These are phyloP conservation scores for Cephalopholis sonnerati DNA, from an alignment of 2,113 vertebrate genomes.

Conservation along the genomic window DNA sequence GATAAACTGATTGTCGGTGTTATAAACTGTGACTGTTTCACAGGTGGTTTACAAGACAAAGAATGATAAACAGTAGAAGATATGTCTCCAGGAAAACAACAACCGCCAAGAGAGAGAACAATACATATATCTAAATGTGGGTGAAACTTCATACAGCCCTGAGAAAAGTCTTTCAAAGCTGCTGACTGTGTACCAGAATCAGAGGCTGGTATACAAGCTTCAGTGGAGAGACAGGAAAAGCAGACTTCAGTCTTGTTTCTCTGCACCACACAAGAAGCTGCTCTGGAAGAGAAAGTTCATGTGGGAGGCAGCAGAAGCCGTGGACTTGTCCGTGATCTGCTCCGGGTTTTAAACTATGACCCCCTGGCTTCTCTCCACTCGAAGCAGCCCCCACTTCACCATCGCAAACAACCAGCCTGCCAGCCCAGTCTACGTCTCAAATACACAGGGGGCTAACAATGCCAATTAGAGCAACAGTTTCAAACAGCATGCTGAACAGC, in stretches of 20 bases:
- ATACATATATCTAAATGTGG: not conserved
- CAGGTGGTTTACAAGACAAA: not conserved
- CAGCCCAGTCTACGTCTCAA: not conserved
- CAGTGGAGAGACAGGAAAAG: slow-evolving; percentile 1
- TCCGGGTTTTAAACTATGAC: slow-evolving; percentile 54
- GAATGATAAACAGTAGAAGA: not conserved
- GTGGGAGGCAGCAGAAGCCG: slow-evolving; percentile 27
- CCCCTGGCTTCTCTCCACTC: slow-evolving; percentile 4
- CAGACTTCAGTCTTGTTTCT: not conserved
- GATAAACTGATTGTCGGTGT: not conserved
- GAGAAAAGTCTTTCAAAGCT: slow-evolving; percentile 11
- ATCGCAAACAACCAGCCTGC: not conserved
- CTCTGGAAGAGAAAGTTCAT: slow-evolving; percentile 42
- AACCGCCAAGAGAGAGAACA: not conserved
- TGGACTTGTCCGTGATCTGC: slow-evolving; percentile 41
- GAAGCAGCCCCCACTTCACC: slow-evolving; percentile 5
- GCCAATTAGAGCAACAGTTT: not conserved
- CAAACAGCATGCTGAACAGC: slow-evolving; percentile 5
- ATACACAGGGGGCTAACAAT: not conserved
- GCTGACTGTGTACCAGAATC: not conserved
- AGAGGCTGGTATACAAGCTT: not conserved
- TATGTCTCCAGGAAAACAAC: not conserved
- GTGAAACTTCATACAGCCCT: not conserved
- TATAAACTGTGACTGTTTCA: not conserved
- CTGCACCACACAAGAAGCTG: slow-evolving; percentile 20